Evolutionary conservation across 2,888 invertebrate species (phyloP).

Genomic region (Melipona bicolor): DNA sequence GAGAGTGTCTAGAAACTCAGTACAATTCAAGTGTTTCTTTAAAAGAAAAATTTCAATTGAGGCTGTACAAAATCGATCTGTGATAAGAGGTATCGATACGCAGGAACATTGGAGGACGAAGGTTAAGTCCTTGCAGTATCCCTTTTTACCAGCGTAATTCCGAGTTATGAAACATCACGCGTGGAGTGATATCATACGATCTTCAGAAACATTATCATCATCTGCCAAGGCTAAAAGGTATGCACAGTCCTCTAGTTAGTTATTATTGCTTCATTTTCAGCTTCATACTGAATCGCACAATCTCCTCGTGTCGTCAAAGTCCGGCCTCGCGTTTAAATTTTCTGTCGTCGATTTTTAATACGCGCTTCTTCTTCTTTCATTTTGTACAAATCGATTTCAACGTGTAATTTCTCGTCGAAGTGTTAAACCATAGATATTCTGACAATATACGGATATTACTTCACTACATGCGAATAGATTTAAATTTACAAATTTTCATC

Average conservation of each 20-base stretch:
- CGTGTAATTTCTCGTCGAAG: neutral
- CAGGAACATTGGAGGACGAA: neutral
- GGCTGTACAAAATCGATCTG: neutral
- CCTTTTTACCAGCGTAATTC: too few species aligned
- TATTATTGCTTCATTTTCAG: slow-evolving; percentile 16
- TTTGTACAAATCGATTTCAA: neutral
- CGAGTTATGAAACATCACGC: slow-evolving; percentile 15
- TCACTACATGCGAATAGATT: neutral
- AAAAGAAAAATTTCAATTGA: neutral
- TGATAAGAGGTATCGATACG: neutral
- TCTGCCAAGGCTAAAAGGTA: slow-evolving; percentile 15
- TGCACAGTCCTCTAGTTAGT: neutral
- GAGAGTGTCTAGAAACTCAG: neutral
- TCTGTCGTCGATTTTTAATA: neutral
- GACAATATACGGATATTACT: neutral
- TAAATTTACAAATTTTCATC: neutral
- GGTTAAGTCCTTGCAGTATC: neutral
- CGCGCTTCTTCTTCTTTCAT: neutral
- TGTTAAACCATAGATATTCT: neutral
- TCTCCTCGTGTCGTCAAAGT: neutral
- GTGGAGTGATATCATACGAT: neutral
- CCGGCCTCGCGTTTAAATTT: neutral
- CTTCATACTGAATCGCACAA: neutral
- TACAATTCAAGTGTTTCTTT: neutral
- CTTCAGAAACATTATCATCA: neutral